Base-by-base conservation (phyloP, 2,797 vertebrate genomes). In the Heterohyrax brucei region DNA sequence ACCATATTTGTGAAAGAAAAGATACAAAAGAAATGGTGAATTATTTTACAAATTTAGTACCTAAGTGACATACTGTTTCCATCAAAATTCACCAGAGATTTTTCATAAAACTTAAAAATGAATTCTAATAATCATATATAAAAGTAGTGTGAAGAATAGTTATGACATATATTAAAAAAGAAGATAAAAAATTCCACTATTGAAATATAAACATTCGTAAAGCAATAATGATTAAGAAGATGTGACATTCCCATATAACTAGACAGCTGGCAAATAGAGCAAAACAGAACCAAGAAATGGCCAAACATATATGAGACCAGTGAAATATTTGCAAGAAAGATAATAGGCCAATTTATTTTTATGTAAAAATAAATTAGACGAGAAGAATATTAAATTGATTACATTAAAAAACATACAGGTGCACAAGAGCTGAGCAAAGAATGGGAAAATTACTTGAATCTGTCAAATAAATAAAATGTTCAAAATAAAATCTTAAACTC, bases 51-150 rank as follows among this genome's bases (percentile, higher is more conserved):
- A 83, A 88, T 61, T 44, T 18, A 46, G 39, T 75, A 13, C 50
- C 24, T 68, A 78, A 18, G 68, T 87, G 92, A 72, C 16, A 64
- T 88, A 4, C 1, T 76, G 21, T 80, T 94, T 24, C n/a, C 46
- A 26, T n/a, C 93, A 21, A 93, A 83, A 79, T n/a, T 4, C 3
- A 94, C 53, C 62, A 18, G 53, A 82, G 1, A 64, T 7, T 39
- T 90, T 53, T 86, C 39, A n/a, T 62, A 22, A 9, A 46, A 93
- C 26, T 56, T 92, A 53, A 70, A 89, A 87, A 26, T 95, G 7
- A 44, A 24, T 87, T 16, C 10, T 44, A 80, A 50, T 78, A 75
- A 46, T 76, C 24, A 93, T n/a, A n/a, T n/a, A 16, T 46, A 75
- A 83, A 90, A 82, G 8, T 59, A 82, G 14, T 46, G 19, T 50